Percentiles rank a stretch among this genome's conserved stretches.
phyloP scores from a whole-genome alignment of 2,888 invertebrate species.

The Aphidius colemani region DNA sequence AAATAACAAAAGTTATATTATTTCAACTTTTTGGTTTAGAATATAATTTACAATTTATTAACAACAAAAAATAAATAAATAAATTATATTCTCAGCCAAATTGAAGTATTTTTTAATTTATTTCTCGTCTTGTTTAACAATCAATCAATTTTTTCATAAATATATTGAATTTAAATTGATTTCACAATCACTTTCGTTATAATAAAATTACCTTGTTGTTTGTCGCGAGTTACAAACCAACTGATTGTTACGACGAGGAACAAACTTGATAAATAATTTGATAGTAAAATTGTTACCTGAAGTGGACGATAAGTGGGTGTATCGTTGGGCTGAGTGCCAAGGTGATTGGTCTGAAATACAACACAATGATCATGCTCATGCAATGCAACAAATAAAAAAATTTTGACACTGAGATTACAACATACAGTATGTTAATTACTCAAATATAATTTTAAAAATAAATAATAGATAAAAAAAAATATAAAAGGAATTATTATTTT shows the following conservation, averaged over 20 bases:
- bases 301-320: slow-evolving; percentile 54
- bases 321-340: slow-evolving; percentile 57
- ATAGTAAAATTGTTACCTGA: slow-evolving; percentile 52
- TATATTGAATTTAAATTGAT: no score
- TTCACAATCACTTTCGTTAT: no score
- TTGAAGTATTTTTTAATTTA: no score
- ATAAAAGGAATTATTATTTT: slow-evolving; percentile 22
- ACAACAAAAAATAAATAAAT: no score
- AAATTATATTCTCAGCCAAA: no score
- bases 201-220: no score
- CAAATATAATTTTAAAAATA: slow-evolving; percentile 48
- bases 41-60: no score
- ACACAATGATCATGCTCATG: slow-evolving; percentile 32
- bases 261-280: slow-evolving; percentile 27
- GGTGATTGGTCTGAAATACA: slow-evolving; percentile 53
- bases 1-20: neutral
- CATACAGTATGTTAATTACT: slow-evolving; percentile 40
- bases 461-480: slow-evolving; percentile 37
- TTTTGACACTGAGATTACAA: slow-evolving; percentile 39
- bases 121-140: no score
- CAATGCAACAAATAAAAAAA: slow-evolving; percentile 30
- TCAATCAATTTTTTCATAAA: no score
- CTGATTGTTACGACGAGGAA: slow-evolving; percentile 1
- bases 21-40: neutral
- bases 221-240: no score